A percentile compares a stretch with the other conserved stretches of the same genome.
Evolutionary conservation across 2,113 vertebrate genomes (phyloP).

Genomic region (Galbula dea): DNA sequence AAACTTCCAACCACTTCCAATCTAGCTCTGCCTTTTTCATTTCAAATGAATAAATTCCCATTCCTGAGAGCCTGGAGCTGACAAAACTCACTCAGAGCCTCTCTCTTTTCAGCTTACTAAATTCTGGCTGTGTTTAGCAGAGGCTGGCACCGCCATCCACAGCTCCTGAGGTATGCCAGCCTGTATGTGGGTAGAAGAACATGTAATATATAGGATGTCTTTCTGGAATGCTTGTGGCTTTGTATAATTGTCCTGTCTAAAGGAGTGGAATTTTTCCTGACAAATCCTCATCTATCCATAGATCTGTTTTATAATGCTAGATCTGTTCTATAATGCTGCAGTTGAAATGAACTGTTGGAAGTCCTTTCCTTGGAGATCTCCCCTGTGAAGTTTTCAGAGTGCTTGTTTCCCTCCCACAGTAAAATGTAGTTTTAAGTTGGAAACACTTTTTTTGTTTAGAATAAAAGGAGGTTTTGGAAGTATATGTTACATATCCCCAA

Average conservation of each 20-base stretch:
- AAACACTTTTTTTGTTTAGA: not conserved
- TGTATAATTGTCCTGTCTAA: not conserved
- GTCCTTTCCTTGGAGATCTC: not conserved
- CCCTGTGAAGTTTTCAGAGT: fast-evolving
- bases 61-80: not conserved
- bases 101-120: not conserved
- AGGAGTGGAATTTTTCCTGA: not conserved
- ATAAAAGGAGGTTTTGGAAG: not conserved
- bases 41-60: not conserved
- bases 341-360: not conserved
- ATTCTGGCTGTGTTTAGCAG: not conserved
- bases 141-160: not conserved
- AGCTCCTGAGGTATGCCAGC: not conserved
- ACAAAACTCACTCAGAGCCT: not conserved
- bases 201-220: not conserved
- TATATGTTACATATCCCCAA: not conserved
- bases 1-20: not conserved
- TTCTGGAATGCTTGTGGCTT: not conserved
- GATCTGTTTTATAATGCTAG: not conserved
- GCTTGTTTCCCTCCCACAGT: not conserved
- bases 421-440: not conserved
- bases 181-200: not conserved
- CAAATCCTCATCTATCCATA: not conserved
- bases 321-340: not conserved
- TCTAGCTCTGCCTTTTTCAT: not conserved